Conservation (phyloP, 1,140 invertebrate genomes). For the Drosophila ananassae region DNA sequence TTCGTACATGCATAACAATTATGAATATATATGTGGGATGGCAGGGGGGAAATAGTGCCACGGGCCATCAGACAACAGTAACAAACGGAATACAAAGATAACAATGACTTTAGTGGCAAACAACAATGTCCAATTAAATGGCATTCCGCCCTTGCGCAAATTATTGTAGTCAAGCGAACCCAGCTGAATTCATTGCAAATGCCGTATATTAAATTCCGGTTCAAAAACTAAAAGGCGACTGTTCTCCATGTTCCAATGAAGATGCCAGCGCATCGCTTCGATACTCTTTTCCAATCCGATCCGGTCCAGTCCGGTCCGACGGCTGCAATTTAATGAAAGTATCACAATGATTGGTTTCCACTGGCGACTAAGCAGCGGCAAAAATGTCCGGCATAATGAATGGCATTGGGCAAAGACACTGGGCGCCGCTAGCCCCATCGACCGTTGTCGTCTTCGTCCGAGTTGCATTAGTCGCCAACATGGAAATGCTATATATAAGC, state of each 20-base stretch:
- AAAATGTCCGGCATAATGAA: constrained; percentile 81
- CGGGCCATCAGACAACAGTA: constrained; percentile 10
- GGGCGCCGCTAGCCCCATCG: constrained; percentile 62
- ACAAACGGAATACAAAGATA: constrained; percentile 61
- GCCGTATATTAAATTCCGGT: constrained; percentile 74
- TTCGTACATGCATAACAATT: constrained; percentile 53
- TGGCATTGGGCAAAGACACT: constrained; percentile 77
- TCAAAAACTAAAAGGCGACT: constrained; percentile 56
- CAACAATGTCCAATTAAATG: constrained; percentile 77
- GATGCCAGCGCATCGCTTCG: constrained; percentile 5
- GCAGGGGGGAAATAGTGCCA: constrained; percentile 1
- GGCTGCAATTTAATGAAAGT: constrained; percentile 77
- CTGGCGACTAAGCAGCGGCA: constrained; percentile 75
- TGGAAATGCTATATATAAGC: constrained; percentile 79
- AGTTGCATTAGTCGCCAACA: constrained; percentile 80
- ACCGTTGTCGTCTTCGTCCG: constrained; percentile 51
- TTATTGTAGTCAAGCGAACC: constrained; percentile 50
- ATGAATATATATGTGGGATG: constrained; percentile 4
- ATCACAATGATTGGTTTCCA: constrained; percentile 82
- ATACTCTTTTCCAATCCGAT: background rate
- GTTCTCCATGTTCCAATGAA: background rate
- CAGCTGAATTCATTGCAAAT: constrained; percentile 25
- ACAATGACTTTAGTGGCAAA: constrained; percentile 56
- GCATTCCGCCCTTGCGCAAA: constrained; percentile 58
- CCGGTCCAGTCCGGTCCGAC: background rate